Conservation (phyloP, 2,113 vertebrate species). For the Ploceus nigricollis region DNA sequence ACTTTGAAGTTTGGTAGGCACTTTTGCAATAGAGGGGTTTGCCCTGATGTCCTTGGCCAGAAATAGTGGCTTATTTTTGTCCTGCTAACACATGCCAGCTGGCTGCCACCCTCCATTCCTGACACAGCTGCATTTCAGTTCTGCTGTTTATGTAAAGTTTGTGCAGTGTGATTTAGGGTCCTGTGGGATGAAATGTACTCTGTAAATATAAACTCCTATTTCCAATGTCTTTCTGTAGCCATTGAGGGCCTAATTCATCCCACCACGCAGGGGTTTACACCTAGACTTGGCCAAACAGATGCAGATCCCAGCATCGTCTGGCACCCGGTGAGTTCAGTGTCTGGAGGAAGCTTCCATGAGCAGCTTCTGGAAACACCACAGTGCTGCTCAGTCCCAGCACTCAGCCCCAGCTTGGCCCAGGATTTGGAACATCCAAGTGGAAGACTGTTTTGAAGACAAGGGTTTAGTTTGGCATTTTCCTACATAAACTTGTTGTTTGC, state of each 20-base stretch:
- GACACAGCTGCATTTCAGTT: neutral
- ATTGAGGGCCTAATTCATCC: neutral
- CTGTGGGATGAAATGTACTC: constrained; percentile 24
- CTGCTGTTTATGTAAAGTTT: constrained; percentile 49
- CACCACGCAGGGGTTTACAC: neutral
- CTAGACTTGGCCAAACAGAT: neutral
- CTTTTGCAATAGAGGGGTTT: constrained; percentile 36
- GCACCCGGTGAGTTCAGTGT: neutral
- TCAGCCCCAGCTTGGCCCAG: neutral
- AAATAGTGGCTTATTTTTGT: constrained; percentile 66
- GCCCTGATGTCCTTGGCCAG: constrained; percentile 59
- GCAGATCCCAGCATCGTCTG: neutral
- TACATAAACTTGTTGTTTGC: neutral
- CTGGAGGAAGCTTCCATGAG: neutral
- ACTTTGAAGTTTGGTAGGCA: constrained; percentile 17
- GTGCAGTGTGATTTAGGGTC: constrained; percentile 32
- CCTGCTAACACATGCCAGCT: constrained; percentile 34
- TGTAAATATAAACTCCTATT: neutral
- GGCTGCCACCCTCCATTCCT: constrained; percentile 47
- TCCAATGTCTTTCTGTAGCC: neutral
- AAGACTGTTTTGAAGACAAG: neutral
- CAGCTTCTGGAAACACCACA: neutral
- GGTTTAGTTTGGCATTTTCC: neutral
- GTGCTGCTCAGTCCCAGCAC: neutral
- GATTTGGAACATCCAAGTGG: neutral